Conservation (phyloP, 2,113 vertebrate genomes). For the Haemorhous mexicanus region DNA sequence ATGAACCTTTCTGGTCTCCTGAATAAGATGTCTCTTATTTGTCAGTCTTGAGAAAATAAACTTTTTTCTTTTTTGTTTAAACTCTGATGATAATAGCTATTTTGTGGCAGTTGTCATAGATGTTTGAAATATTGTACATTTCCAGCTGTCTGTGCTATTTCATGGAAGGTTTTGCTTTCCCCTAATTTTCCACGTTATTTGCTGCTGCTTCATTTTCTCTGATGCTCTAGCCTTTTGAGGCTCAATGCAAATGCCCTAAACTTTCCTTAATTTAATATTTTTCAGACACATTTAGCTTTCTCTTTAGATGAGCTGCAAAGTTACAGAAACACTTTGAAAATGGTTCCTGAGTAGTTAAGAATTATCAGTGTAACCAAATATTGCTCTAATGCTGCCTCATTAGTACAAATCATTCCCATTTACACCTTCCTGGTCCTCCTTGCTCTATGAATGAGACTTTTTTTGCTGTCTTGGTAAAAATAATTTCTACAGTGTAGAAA, state of each 20-base stretch:
- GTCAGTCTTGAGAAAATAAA: neutral
- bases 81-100: neutral
- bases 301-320: neutral
- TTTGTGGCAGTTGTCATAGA: neutral
- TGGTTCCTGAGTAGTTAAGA: neutral
- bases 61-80: neutral
- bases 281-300: neutral
- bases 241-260: neutral
- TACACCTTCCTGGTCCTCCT: neutral
- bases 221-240: neutral
- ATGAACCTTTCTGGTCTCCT: neutral
- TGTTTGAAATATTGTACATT: neutral
- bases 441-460: neutral
- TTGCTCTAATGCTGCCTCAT: neutral
- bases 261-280: neutral
- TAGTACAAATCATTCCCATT: neutral
- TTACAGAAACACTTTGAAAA: neutral
- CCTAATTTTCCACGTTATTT: neutral
- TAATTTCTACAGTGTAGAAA: neutral
- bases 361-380: neutral
- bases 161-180: neutral
- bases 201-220: neutral
- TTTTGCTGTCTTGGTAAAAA: neutral
- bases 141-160: neutral
- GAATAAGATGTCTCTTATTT: neutral